Evolutionary conservation across 2,888 invertebrate species (phyloP), one percentile per base, ranked within the genome.

Genomic region (Leptinotarsa peninsularis): DNA sequence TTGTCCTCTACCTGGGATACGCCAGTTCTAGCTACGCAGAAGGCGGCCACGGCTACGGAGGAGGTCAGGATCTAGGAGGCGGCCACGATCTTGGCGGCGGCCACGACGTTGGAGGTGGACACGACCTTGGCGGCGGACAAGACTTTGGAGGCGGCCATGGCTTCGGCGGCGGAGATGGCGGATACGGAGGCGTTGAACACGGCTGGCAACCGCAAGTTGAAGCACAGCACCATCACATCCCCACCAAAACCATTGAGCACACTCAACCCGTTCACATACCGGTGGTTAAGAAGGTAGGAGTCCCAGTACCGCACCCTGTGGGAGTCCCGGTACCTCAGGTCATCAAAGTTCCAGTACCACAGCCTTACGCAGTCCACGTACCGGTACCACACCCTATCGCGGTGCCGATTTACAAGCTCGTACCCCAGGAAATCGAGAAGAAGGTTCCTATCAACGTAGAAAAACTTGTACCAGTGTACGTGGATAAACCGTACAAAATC

Each of bases 401-500:
- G 78, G 91, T 94, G 67, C 93, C 94, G 1, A 92, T 94, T 71
- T 94, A 94, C 85, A 93, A 93, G 89, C 90, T 92, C 83, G 93
- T 94, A 7, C 93, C 93, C 15, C 93, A 94, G 83, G 91, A 93
- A 78, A 91, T 94, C 72, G 94, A 94, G 83, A 93, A 93, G 83
- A 93, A 92, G 80, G 92, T 94, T 15, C 94, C 94, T 4, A 93
- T 93, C 87, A 92, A 93, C 3, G 93, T 94, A 4, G 94, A 94
- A 84, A 93, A 93, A 84, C 92, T 93, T 27, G 91, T 92, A 27
- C 92, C 93, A 23, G 93, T 93, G 83, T 93, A 93, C 81, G 91
- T 94, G 3, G 93, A 93, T 84, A 93, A 92, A 84, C 94, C 94
- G 5, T 94, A 93, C 90, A 93, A 93, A 81, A 93, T 94, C 5